These are phyloP conservation scores for Trachurus trachurus DNA, from an alignment of 2,797 vertebrate genomes.

Conservation along the genomic window DNA sequence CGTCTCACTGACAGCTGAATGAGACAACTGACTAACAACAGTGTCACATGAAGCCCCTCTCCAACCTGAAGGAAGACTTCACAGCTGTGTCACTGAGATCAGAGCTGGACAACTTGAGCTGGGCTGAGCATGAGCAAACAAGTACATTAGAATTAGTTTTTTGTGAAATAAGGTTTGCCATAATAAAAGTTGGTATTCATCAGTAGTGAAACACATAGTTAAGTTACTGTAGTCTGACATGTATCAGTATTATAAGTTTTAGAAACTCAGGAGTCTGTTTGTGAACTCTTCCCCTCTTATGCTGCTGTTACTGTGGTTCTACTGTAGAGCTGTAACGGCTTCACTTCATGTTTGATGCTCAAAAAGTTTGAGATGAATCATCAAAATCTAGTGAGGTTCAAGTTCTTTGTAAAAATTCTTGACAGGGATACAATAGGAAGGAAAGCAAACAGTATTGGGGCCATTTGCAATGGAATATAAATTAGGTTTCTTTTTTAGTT, in stretches of 20 bases:
- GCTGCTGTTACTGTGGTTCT: background rate
- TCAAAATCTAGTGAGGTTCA: background rate
- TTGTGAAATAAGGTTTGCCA: background rate
- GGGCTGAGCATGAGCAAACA: no score
- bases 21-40: slow-evolving; percentile 22
- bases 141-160: background rate
- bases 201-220: background rate
- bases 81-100: background rate
- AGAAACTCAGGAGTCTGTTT: background rate
- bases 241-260: no score
- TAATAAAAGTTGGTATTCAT: background rate
- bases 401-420: slow-evolving; percentile 8
- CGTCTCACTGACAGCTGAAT: slow-evolving; percentile 14
- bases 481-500: slow-evolving; percentile 5
- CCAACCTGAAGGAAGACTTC: slow-evolving; percentile 12
- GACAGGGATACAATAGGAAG: slow-evolving; percentile 16
- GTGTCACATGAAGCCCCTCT: background rate
- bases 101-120: background rate
- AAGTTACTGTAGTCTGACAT: no score
- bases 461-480: slow-evolving; percentile 14
- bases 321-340: background rate
- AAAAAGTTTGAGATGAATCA: background rate
- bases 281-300: no score
- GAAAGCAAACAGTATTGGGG: background rate
- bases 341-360: background rate